Percentiles rank a stretch among this genome's conserved stretches.
Evolutionary conservation across 2,113 vertebrate species (phyloP).

Genomic region (Hiodon tergisus): DNA sequence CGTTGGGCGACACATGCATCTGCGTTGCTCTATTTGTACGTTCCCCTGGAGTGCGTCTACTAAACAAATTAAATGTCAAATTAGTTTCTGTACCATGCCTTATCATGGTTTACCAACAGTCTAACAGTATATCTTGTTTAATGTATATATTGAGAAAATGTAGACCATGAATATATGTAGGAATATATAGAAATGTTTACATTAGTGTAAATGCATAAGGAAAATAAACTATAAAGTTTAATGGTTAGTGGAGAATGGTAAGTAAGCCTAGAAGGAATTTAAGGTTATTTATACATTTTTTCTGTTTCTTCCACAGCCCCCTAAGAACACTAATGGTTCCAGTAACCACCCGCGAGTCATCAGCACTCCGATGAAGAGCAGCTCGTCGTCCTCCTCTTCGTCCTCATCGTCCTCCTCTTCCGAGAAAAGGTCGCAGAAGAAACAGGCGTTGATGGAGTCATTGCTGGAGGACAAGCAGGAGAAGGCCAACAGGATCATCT

Average conservation of each 20-base stretch:
- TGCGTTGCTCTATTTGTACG: no score
- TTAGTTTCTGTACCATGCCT: no score
- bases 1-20: no score
- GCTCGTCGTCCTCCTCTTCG: slow-evolving; percentile 65
- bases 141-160: no score
- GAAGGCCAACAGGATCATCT: slow-evolving; percentile 98
- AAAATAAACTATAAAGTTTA: no score
- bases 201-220: no score
- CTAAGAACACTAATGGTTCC: slow-evolving; percentile 89
- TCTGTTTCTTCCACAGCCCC: slow-evolving; percentile 70
- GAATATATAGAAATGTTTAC: no score
- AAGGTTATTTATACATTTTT: neutral
- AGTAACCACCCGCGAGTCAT: slow-evolving; percentile 75
- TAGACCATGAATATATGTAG: no score
- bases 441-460: slow-evolving; percentile 72
- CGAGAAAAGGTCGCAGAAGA: slow-evolving; percentile 73
- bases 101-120: no score
- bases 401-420: slow-evolving; percentile 39
- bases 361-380: slow-evolving; percentile 86
- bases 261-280: slow-evolving; percentile 3
- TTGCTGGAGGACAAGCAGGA: slow-evolving; percentile 86
- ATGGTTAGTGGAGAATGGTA: neutral
- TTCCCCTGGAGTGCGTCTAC: no score
- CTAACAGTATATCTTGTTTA: no score
- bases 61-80: no score